phyloP scores from a whole-genome alignment of 2,888 invertebrate species.

The Drosophila mimetica region DNA sequence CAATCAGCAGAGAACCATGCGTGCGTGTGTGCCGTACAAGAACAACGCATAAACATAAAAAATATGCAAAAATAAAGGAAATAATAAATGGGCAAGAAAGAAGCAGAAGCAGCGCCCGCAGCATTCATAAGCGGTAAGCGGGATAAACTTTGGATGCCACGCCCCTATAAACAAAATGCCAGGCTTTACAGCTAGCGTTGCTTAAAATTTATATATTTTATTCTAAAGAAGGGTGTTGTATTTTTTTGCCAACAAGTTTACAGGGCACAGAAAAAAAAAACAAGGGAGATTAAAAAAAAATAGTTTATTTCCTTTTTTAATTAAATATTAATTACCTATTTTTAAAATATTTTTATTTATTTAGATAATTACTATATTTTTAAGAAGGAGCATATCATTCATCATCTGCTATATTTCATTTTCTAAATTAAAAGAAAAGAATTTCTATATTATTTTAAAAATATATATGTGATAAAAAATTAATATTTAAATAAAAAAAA shows the following conservation, averaged over 20 bases:
- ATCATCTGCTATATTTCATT: too few species aligned
- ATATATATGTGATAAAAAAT: too few species aligned
- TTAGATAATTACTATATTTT: too few species aligned
- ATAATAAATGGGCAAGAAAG: slow-evolving; percentile 37
- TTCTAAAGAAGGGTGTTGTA: background rate
- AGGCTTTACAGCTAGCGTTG: slow-evolving; percentile 60
- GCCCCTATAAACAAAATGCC: slow-evolving; percentile 62
- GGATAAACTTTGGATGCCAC: slow-evolving; percentile 54
- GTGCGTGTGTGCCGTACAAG: slow-evolving; percentile 28
- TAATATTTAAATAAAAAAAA: too few species aligned
- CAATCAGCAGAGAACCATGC: slow-evolving; percentile 68
- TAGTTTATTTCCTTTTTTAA: too few species aligned
- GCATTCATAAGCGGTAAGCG: slow-evolving; percentile 21
- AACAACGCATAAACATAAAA: slow-evolving; percentile 61
- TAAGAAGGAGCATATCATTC: too few species aligned
- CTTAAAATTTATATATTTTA: slow-evolving; percentile 62
- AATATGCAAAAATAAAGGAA: slow-evolving; percentile 41
- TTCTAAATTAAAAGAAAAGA: too few species aligned
- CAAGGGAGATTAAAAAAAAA: background rate
- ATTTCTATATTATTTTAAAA: too few species aligned
- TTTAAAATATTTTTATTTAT: too few species aligned
- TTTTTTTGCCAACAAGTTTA: slow-evolving; percentile 1
- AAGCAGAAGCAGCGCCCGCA: background rate
- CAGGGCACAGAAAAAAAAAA: background rate
- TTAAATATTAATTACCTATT: background rate